phyloP scores from a whole-genome alignment of 2,888 invertebrate genomes.

The Brenthis hecate region DNA sequence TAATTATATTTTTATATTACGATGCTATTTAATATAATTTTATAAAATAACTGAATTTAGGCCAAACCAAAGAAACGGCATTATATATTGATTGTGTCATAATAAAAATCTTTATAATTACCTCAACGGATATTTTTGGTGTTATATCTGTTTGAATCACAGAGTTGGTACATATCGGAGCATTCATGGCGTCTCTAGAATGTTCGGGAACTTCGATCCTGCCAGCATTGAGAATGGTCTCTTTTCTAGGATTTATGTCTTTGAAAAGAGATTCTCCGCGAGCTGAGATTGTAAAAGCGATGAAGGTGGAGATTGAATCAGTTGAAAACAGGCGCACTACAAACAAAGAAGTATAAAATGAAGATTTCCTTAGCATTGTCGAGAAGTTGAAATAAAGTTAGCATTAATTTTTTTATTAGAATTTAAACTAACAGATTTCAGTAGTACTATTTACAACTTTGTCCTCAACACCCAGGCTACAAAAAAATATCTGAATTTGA shows the following conservation, averaged over 20 bases:
- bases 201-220: constrained; percentile 49
- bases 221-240: constrained; percentile 56
- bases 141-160: constrained; percentile 65
- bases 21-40: too few relatives aligned
- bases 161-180: constrained; percentile 61
- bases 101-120: constrained; percentile 35
- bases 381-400: neutral
- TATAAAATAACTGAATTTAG: too few relatives aligned
- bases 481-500: too few relatives aligned
- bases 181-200: constrained; percentile 46
- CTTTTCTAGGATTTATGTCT: constrained; percentile 59
- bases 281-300: constrained; percentile 69
- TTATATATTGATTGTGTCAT: too few relatives aligned
- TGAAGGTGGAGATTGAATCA: constrained; percentile 59
- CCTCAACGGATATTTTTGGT: constrained; percentile 65
- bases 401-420: too few relatives aligned
- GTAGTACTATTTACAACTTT: too few relatives aligned
- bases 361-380: neutral
- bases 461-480: too few relatives aligned
- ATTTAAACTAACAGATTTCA: too few relatives aligned
- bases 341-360: constrained; percentile 34
- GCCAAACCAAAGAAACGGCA: too few relatives aligned
- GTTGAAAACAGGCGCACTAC: constrained; percentile 61
- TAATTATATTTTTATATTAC: too few relatives aligned
- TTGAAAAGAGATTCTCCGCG: constrained; percentile 58